Evolutionary conservation across 2,113 vertebrate species (phyloP).

Genomic region (Nycticorax nycticorax): DNA sequence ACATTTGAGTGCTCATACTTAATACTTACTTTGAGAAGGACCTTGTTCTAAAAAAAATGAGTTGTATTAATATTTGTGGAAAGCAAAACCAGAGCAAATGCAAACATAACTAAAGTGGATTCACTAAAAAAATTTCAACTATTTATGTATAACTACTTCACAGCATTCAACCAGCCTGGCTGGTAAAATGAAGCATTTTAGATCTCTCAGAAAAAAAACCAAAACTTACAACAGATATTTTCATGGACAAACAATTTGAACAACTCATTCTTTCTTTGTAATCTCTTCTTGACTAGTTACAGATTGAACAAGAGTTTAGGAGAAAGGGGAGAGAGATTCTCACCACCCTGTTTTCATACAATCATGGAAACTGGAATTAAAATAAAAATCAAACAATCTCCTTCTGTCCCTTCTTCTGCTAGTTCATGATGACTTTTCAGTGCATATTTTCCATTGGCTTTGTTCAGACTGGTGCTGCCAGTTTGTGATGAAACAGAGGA

Average conservation of each 20-base stretch:
- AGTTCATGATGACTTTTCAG: background rate
- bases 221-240: background rate
- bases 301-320: background rate
- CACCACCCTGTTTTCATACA: background rate
- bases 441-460: constrained; percentile 1
- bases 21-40: background rate
- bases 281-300: background rate
- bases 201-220: background rate
- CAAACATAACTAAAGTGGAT: background rate
- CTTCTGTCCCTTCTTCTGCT: background rate
- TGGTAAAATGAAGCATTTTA: background rate
- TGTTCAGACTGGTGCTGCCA: background rate
- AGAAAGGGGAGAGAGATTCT: background rate
- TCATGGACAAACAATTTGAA: background rate
- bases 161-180: background rate
- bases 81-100: background rate
- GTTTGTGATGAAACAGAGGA: background rate
- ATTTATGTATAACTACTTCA: background rate
- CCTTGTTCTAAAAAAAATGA: background rate
- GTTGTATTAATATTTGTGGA: constrained; percentile 3
- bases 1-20: background rate
- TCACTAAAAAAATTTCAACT: background rate
- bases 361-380: background rate
- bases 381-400: background rate
- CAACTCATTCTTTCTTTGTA: background rate